These are phyloP conservation scores for Muraenolepis orangiensis DNA, from an alignment of 2,797 vertebrate species.

Conservation along the genomic window DNA sequence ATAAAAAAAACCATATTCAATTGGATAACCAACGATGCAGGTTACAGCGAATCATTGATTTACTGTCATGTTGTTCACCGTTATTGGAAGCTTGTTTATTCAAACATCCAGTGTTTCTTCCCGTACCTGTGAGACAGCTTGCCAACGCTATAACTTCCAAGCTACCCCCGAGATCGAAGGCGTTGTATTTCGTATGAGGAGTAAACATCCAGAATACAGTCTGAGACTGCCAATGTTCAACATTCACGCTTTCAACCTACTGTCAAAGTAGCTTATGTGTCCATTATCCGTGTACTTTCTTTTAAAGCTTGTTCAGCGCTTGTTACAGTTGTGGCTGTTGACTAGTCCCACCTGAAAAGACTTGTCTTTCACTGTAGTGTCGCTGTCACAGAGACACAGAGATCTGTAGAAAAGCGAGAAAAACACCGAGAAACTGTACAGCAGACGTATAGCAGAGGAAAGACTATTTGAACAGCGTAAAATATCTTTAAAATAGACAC, in stretches of 20 bases:
- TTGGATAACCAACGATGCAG: neutral
- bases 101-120: neutral
- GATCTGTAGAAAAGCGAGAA: neutral
- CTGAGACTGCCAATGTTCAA: neutral
- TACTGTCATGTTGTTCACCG: neutral
- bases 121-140: neutral
- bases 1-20: neutral
- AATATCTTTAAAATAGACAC: neutral
- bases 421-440: neutral
- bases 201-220: neutral
- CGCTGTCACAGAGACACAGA: too few species aligned
- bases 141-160: neutral
- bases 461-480: too few species aligned
- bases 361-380: neutral
- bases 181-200: neutral
- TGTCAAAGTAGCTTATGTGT: too few species aligned
- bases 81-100: neutral
- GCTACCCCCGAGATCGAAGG: neutral
- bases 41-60: neutral
- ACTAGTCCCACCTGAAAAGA: too few species aligned
- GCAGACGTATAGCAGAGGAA: neutral
- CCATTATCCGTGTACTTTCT: too few species aligned
- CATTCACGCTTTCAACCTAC: neutral
- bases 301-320: too few species aligned
- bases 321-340: too few species aligned